phyloP scores from a whole-genome alignment of 2,888 invertebrate genomes.

The Hartigia nigra region DNA sequence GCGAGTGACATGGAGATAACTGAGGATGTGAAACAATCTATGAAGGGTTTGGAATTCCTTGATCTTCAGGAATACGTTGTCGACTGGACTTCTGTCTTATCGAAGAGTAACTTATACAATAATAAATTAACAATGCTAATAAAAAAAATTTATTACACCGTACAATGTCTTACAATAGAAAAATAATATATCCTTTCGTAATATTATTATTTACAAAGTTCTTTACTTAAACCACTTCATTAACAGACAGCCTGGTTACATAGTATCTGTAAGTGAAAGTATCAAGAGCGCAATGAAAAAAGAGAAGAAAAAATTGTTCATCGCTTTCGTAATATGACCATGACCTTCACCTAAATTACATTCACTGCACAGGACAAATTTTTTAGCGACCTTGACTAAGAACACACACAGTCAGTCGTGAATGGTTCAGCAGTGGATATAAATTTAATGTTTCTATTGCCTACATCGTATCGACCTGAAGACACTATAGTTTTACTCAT shows the following conservation, averaged over 20 bases:
- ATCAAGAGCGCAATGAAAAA: background rate
- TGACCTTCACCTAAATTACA: background rate
- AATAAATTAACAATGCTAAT: background rate
- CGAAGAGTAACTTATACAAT: background rate
- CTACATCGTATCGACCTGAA: background rate
- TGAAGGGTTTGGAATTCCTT: background rate
- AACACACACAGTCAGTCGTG: background rate
- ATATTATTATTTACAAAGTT: background rate
- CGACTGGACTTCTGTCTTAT: background rate
- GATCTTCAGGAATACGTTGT: background rate
- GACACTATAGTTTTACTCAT: background rate
- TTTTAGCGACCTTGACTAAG: background rate
- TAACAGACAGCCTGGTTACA: background rate
- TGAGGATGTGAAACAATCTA: background rate
- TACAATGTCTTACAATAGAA: background rate
- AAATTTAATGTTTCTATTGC: background rate
- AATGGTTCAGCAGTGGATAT: background rate
- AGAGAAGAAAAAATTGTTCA: background rate
- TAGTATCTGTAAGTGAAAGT: background rate
- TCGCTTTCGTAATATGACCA: background rate
- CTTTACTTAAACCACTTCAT: background rate
- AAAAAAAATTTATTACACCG: background rate
- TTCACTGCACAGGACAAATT: background rate
- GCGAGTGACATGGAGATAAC: background rate
- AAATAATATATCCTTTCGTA: background rate